These are phyloP conservation scores for Zaprionus taronus DNA, from an alignment of 1,140 invertebrate species.

Conservation along the genomic window DNA sequence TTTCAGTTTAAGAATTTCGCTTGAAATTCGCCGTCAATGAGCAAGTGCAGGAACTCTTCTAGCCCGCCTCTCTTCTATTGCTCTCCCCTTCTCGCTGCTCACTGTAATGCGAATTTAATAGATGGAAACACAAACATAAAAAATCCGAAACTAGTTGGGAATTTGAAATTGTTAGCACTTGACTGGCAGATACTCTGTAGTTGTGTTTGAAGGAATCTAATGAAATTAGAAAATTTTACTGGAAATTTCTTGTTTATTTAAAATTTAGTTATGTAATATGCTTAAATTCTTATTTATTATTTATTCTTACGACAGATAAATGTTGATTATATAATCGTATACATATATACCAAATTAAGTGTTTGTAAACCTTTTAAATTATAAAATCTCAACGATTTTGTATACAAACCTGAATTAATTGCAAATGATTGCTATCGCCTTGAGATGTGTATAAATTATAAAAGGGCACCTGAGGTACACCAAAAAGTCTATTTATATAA, in stretches of 20 bases:
- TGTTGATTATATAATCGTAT: neutral
- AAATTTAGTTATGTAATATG: neutral
- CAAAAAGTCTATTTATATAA: too few relatives aligned
- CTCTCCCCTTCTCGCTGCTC: neutral
- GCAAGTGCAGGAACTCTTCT: neutral
- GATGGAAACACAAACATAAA: constrained; percentile 31
- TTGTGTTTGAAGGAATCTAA: too few relatives aligned
- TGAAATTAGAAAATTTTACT: too few relatives aligned
- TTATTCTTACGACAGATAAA: neutral
- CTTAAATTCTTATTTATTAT: neutral
- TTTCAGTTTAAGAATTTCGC: constrained; percentile 30
- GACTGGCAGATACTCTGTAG: neutral
- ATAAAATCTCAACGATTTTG: neutral
- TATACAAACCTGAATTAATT: too few relatives aligned
- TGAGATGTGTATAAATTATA: too few relatives aligned
- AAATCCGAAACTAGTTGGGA: neutral
- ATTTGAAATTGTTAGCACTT: neutral
- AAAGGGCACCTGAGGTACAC: too few relatives aligned
- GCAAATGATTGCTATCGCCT: too few relatives aligned
- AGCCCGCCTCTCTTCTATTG: neutral
- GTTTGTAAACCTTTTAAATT: neutral
- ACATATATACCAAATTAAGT: neutral
- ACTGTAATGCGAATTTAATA: constrained; percentile 75
- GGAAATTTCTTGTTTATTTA: too few relatives aligned
- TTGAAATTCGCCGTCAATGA: constrained; percentile 9